Conservation (phyloP, 2,797 vertebrate species). For the Gymnothorax javanicus region DNA sequence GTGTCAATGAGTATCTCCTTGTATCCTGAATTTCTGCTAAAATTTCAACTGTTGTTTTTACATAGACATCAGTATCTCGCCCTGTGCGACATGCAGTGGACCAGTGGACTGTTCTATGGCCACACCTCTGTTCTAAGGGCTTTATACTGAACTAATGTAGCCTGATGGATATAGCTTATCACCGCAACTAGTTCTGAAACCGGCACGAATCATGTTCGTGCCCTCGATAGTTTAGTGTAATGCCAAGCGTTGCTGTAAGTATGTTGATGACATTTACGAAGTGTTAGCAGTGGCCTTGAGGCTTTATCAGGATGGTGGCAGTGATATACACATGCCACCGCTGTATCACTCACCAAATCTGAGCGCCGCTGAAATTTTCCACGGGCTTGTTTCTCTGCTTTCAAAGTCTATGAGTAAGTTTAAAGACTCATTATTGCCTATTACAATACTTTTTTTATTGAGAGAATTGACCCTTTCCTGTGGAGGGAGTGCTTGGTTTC, state of each 20-base stretch:
- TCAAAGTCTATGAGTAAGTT: not conserved
- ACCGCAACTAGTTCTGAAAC: not conserved
- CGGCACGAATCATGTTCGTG: not conserved
- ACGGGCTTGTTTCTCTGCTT: not conserved
- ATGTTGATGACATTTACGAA: not conserved
- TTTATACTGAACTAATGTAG: not conserved
- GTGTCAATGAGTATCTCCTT: not conserved
- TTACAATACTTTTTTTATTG: not conserved
- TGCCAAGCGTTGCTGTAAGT: not conserved
- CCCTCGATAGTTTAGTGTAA: not conserved
- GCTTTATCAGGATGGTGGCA: not conserved
- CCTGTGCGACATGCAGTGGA: not conserved
- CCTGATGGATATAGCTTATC: slow-evolving; percentile 3
- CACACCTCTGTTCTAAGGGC: not conserved
- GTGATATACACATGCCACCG: not conserved
- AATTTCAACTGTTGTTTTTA: not conserved
- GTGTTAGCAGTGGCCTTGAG: not conserved
- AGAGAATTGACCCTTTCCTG: not conserved
- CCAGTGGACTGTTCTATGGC: not conserved
- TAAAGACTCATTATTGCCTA: not conserved
- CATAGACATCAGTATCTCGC: not conserved
- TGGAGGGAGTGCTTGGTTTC: no score
- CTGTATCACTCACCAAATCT: not conserved
- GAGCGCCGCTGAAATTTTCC: not conserved
- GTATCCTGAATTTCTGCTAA: not conserved